Conservation (phyloP, 2,113 vertebrate species). For the Leptocoma aspasia region DNA sequence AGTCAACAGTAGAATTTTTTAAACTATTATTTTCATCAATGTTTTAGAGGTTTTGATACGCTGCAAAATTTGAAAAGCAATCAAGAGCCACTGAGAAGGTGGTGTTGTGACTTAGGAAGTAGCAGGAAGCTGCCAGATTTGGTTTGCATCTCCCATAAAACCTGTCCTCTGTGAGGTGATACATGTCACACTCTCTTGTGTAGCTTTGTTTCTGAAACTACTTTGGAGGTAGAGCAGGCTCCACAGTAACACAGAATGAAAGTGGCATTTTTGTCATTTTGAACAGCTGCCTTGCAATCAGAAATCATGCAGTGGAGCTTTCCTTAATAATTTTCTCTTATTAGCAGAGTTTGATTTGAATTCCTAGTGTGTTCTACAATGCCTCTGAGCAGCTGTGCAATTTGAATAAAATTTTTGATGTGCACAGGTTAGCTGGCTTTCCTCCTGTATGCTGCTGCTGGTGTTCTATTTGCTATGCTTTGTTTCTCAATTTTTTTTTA, state of each 20-base stretch:
- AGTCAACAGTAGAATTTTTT: not conserved
- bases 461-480: not conserved
- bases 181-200: no score
- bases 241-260: not conserved
- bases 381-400: not conserved
- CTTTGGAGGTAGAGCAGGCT: not conserved
- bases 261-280: not conserved
- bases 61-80: not conserved
- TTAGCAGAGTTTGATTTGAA: not conserved
- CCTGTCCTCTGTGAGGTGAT: not conserved
- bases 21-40: not conserved
- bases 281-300: not conserved
- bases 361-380: not conserved
- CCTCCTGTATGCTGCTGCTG: not conserved
- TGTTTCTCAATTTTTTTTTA: not conserved
- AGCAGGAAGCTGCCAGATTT: not conserved
- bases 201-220: not conserved
- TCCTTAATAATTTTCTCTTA: not conserved
- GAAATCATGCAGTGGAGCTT: not conserved
- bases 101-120: not conserved
- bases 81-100: not conserved
- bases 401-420: not conserved
- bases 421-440: not conserved
- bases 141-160: not conserved
- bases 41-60: not conserved